Conservation (phyloP, 2,797 vertebrate genomes). For the Channallabes apus region DNA sequence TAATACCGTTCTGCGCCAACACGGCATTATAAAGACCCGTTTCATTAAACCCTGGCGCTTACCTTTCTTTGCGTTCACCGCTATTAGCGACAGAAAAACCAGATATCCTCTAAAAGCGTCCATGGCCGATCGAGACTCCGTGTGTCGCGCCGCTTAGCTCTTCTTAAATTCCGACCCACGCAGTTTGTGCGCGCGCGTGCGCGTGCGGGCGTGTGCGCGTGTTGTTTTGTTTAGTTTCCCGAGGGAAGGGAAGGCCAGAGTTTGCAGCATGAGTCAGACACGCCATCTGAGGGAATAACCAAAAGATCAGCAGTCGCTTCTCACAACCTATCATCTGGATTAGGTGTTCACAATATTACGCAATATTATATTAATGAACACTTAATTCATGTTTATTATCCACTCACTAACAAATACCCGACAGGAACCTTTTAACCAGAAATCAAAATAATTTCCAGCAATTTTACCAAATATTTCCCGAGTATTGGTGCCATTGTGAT, state of each 20-base stretch:
- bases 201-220: neutral
- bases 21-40: too few species aligned
- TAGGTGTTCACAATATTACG: neutral
- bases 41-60: neutral
- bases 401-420: too few species aligned
- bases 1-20: neutral
- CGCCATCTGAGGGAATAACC: neutral
- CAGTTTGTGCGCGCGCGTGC: neutral
- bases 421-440: neutral
- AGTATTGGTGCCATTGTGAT: too few species aligned
- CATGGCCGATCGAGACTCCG: conserved; percentile 12
- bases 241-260: neutral
- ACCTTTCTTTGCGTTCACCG: conserved; percentile 34
- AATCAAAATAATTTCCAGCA: neutral
- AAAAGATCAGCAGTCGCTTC: too few species aligned
- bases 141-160: neutral
- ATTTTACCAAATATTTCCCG: neutral
- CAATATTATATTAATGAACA: neutral
- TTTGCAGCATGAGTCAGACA: conserved; percentile 12
- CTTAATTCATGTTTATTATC: too few species aligned
- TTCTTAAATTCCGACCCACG: neutral
- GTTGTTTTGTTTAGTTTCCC: neutral
- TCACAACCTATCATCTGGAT: neutral
- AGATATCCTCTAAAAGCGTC: neutral
- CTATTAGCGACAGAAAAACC: conserved; percentile 17